Percentiles rank a stretch among this genome's conserved stretches.
Conservation (phyloP, 2,888 invertebrate genomes). For the Protophormia terraenovae region DNA sequence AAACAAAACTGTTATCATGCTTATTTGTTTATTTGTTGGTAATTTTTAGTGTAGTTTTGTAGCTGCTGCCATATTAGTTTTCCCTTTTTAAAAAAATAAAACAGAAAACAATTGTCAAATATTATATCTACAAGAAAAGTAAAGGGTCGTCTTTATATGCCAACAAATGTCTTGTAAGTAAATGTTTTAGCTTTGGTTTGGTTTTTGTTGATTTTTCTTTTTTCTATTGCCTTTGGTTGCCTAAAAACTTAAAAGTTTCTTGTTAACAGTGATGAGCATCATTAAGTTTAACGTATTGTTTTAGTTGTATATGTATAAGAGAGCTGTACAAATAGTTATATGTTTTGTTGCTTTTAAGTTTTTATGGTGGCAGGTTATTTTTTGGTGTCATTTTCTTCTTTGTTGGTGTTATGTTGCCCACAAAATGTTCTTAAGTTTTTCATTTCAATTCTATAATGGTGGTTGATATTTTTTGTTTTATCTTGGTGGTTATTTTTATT, state of each 20-base stretch:
- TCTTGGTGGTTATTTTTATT: background rate
- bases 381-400: constrained; percentile 39
- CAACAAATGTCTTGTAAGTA: constrained; percentile 16
- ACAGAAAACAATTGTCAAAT: constrained; percentile 50
- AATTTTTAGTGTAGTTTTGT: background rate
- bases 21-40: constrained; percentile 56
- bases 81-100: too few species aligned
- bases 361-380: background rate
- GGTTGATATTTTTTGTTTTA: constrained; percentile 42
- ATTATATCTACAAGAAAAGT: background rate
- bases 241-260: constrained; percentile 62
- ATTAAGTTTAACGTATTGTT: constrained; percentile 63
- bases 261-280: constrained; percentile 68
- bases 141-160: background rate
- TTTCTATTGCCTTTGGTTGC: constrained; percentile 13
- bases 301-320: constrained; percentile 10
- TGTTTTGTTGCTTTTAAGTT: background rate
- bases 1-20: constrained; percentile 38
- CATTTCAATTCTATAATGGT: background rate
- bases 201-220: background rate
- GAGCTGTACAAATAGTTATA: constrained; percentile 21
- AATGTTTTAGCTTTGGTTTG: background rate
- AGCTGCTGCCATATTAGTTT: background rate
- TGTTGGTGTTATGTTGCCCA: constrained; percentile 31
- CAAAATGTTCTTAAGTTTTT: constrained; percentile 35